These are phyloP conservation scores for Oreochromis mossambicus DNA, from an alignment of 2,797 vertebrate species.

Conservation along the genomic window DNA sequence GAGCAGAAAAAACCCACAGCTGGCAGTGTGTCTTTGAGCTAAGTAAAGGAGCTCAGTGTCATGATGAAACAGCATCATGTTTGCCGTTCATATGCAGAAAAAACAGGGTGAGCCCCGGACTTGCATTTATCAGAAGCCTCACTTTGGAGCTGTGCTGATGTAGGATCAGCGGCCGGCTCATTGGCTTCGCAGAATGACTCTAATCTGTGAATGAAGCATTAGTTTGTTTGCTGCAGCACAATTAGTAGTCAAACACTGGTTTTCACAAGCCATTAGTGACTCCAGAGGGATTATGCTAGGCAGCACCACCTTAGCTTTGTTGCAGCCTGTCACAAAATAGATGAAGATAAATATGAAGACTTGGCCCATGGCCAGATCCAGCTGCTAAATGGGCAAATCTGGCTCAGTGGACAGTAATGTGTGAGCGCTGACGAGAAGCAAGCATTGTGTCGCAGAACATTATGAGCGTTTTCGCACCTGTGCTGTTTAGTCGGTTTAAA, in stretches of 20 bases:
- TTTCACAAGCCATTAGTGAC: background rate
- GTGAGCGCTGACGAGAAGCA: background rate
- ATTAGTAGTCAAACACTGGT: background rate
- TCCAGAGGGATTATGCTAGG: background rate
- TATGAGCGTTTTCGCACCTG: background rate
- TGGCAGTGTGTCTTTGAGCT: slow-evolving; percentile 41
- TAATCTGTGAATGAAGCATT: background rate
- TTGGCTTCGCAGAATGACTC: background rate
- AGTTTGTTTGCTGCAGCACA: background rate
- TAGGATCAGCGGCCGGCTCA: background rate
- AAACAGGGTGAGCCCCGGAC: background rate
- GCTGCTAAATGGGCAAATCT: background rate
- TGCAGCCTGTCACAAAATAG: background rate
- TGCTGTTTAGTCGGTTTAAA: background rate
- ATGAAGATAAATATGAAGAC: background rate
- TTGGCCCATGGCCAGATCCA: background rate
- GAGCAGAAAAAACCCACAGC: slow-evolving; percentile 46
- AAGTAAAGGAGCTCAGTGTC: slow-evolving; percentile 39
- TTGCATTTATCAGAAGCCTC: slow-evolving; percentile 25
- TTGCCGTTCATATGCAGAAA: slow-evolving; percentile 1
- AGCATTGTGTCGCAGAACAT: background rate
- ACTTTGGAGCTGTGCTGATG: slow-evolving; percentile 5
- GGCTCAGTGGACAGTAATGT: background rate
- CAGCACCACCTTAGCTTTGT: background rate
- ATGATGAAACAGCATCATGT: slow-evolving; percentile 14